Evolutionary conservation across 1,140 invertebrate genomes (phyloP).

Genomic region (Streblospio benedicti): DNA sequence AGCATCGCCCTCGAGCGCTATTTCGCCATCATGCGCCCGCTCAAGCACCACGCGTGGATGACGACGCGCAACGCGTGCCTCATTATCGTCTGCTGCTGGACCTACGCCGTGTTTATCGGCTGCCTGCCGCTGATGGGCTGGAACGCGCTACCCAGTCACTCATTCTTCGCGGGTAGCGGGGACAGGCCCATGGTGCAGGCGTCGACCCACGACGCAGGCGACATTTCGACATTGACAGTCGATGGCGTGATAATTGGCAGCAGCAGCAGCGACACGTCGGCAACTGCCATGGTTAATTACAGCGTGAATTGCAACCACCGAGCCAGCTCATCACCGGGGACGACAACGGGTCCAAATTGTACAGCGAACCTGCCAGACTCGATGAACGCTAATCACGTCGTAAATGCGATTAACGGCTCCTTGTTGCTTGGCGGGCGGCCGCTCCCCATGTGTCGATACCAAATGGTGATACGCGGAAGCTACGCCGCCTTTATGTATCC

Average conservation of each 20-base stretch:
- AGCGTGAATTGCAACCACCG: too few species aligned
- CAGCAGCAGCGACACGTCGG: too few species aligned
- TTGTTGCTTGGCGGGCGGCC: too few species aligned
- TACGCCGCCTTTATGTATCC: slow-evolving; percentile 11
- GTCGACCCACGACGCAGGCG: too few species aligned
- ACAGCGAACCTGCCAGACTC: not conserved
- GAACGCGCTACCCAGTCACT: not conserved
- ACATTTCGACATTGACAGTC: too few species aligned
- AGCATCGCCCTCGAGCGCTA: slow-evolving; percentile 2
- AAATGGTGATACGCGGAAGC: slow-evolving; percentile 5
- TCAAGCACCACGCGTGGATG: slow-evolving; percentile 1
- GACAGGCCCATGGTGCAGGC: too few species aligned
- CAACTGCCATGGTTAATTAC: too few species aligned
- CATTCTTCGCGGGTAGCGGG: too few species aligned
- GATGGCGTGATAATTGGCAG: too few species aligned
- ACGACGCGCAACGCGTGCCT: slow-evolving; percentile 2
- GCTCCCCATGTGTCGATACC: not conserved
- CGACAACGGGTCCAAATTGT: too few species aligned
- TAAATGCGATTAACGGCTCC: not conserved
- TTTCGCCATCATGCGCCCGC: slow-evolving; percentile 2
- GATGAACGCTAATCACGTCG: not conserved
- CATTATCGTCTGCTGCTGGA: slow-evolving; percentile 5
- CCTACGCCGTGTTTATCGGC: not conserved
- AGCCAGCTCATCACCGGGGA: too few species aligned
- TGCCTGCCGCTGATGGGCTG: slow-evolving; percentile 1